These are phyloP conservation scores for Eleginops maclovinus DNA, from an alignment of 2,113 vertebrate species.

Conservation along the genomic window DNA sequence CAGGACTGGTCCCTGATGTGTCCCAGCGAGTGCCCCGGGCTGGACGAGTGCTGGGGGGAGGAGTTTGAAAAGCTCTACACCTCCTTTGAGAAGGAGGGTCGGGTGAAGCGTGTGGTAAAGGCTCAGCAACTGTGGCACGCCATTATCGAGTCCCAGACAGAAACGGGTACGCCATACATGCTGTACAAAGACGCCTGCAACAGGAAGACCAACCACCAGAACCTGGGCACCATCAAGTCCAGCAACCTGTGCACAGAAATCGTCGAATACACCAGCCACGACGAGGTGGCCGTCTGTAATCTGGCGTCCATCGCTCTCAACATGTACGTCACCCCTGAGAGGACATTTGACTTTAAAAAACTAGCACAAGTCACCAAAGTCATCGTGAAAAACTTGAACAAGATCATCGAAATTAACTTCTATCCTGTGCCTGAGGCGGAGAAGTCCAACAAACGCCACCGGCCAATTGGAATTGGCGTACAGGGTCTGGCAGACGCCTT, in stretches of 20 bases:
- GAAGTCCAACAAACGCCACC: conserved; percentile 91
- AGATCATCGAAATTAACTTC: conserved; percentile 96
- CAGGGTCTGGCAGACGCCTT: conserved; percentile 96
- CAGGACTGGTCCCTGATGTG: conserved; percentile 98
- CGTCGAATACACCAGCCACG: conserved; percentile 92
- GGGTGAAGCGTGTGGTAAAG: conserved; percentile 90
- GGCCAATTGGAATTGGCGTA: conserved; percentile 96
- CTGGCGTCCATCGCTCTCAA: conserved; percentile 96
- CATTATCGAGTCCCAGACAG: conserved; percentile 97
- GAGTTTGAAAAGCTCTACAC: conserved; percentile 96
- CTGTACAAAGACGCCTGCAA: conserved; percentile 98
- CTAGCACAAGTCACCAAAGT: conserved; percentile 92
- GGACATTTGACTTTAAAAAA: conserved; percentile 91
- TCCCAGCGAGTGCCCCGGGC: conserved; percentile 93
- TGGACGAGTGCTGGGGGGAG: conserved; percentile 97
- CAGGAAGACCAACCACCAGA: conserved; percentile 98
- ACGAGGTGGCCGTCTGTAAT: conserved; percentile 97
- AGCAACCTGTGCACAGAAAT: conserved; percentile 98
- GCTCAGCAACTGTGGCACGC: conserved; percentile 97
- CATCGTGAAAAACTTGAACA: conserved; percentile 94
- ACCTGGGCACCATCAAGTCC: conserved; percentile 96
- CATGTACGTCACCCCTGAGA: conserved; percentile 95
- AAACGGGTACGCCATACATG: conserved; percentile 98
- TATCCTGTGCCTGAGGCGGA: conserved; percentile 93
- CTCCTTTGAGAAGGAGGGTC: conserved; percentile 91